A percentile compares a stretch with the other conserved stretches of the same genome.
Conservation (phyloP, 2,888 invertebrate species). For the Nomada ferruginata region DNA sequence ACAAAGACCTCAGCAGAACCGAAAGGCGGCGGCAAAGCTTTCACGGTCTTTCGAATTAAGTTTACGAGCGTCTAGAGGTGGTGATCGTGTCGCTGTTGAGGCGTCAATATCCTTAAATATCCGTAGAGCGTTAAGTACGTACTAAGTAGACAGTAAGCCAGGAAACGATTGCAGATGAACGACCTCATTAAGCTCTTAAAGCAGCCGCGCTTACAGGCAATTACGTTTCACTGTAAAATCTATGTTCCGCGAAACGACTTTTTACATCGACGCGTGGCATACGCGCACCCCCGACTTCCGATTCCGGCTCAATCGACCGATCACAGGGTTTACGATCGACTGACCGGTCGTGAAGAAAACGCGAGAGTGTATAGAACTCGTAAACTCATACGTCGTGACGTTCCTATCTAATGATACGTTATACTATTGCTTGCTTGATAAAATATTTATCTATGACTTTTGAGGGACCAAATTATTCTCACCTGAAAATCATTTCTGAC, state of each 20-base stretch:
- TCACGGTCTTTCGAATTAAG: constrained; percentile 34
- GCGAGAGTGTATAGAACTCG: too few species aligned
- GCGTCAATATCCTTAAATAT: constrained; percentile 60
- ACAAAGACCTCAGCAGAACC: background rate
- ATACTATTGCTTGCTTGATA: too few species aligned
- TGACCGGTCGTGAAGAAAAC: background rate
- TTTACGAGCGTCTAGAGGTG: constrained; percentile 53
- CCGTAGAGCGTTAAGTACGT: constrained; percentile 67
- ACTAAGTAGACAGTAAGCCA: constrained; percentile 61
- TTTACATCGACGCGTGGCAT: constrained; percentile 49
- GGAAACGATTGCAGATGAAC: constrained; percentile 69
- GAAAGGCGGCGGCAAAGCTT: background rate
- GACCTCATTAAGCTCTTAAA: constrained; percentile 70
- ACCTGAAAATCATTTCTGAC: too few species aligned
- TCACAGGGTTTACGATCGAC: constrained; percentile 16
- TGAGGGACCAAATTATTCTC: too few species aligned
- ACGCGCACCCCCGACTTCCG: background rate
- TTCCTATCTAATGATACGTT: too few species aligned
- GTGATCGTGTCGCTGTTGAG: constrained; percentile 15
- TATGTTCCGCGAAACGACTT: constrained; percentile 49
- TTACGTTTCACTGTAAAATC: constrained; percentile 70
- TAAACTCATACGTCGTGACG: background rate
- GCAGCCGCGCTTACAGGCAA: constrained; percentile 70
- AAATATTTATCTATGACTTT: too few species aligned
- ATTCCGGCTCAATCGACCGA: constrained; percentile 7